These are phyloP conservation scores for Lynx canadensis DNA, from an alignment of 2,113 vertebrate genomes.

Conservation along the genomic window DNA sequence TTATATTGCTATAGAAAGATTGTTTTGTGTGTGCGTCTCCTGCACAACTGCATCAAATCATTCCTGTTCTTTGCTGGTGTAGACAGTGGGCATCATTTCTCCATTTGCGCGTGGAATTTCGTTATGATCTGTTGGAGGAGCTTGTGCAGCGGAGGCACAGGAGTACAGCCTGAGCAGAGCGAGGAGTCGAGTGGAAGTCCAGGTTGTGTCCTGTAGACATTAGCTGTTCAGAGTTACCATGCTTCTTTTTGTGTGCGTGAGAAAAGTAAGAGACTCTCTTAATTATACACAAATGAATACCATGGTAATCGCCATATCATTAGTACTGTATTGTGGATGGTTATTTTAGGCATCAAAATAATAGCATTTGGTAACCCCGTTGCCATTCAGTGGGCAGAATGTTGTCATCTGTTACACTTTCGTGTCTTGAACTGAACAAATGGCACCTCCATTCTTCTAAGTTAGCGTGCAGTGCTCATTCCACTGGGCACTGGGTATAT, in stretches of 20 bases:
- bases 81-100: not conserved
- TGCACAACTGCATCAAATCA: not conserved
- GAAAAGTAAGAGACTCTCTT: not conserved
- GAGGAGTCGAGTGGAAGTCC: not conserved
- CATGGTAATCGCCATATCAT: not conserved
- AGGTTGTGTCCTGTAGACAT: not conserved
- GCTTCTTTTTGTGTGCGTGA: not conserved
- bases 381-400: not conserved
- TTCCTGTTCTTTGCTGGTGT: not conserved
- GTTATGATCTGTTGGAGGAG: not conserved
- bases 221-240: not conserved
- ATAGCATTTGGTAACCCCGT: not conserved
- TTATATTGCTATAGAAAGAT: not conserved
- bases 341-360: not conserved
- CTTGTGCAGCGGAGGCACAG: not conserved
- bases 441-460: not conserved
- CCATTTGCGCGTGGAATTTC: not conserved
- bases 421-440: not conserved
- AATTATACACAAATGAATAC: not conserved
- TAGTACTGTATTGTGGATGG: not conserved
- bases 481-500: not conserved
- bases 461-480: not conserved
- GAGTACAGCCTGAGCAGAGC: not conserved
- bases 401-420: not conserved
- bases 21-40: not conserved